Base-by-base conservation (phyloP, 2,797 vertebrate species). In the Babyrousa celebensis region DNA sequence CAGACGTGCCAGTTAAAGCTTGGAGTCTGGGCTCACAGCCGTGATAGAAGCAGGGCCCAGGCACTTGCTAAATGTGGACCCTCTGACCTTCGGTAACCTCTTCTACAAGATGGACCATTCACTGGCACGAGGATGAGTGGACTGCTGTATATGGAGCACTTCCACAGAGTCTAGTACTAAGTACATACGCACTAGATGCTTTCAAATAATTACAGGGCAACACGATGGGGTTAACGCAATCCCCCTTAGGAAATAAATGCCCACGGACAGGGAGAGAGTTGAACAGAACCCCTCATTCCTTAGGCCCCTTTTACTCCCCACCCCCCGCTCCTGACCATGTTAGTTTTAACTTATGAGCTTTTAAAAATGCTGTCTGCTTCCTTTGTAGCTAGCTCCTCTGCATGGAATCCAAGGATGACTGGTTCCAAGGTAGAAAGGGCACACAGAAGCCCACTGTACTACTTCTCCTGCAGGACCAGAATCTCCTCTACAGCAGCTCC, bases 271-370 rank as follows among this genome's bases (percentile, higher is more conserved):
- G 23, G 10, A 85, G 60, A 70, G 5, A 52, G 14, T 14, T 70
- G 11, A 75, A 63, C 29, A 67, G 58, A 88, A 67, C 10, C 36
- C 10, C 2, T 56, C 2, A 25, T 67, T 94, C 27, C 18, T 77
- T 4, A 54, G 20, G 70, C 7, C 12, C 23, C 56, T 18, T 36
- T 32, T 60, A 3, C 1, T 21, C 23, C 4, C 12, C 3, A 36
- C 36, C 36, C 36, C 36, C 36, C 36, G 36, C 54, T 25, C 21
- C 11, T 1, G 8, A 78, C 36, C 29, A 43, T 7, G 6, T 92
- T 84, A 52, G 11, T 54, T 88, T 90, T 91, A 43, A 86, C 91
- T 86, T 70, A 63, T 40, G 40, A 71, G 27, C 85, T 90, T n/a
- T 85, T 54, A 2, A 40, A 63, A 90, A 87, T 36, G 36, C 12